Conservation (phyloP, 2,888 invertebrate species). For the Melinaea menophilus region DNA sequence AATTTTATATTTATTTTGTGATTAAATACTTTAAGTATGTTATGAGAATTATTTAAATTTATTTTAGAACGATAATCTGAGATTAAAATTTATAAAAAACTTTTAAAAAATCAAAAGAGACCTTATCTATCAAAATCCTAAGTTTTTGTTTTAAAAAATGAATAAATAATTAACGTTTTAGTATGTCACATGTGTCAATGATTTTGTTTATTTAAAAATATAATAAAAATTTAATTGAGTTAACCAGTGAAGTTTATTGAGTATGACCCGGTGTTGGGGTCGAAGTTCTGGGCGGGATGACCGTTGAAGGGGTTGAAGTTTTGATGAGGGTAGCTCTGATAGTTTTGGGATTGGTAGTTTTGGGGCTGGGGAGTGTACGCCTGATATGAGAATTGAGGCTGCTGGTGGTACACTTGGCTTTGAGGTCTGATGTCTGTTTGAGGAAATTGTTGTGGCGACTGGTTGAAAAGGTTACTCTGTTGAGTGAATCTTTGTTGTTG, state of each 20-base stretch:
- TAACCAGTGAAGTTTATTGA: conserved; percentile 84
- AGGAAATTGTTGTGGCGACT: conserved; percentile 57
- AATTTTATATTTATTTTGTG: not conserved
- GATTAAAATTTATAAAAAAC: no score
- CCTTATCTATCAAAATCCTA: no score
- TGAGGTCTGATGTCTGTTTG: conserved; percentile 53
- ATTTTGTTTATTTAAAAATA: not conserved
- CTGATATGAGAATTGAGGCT: conserved; percentile 66
- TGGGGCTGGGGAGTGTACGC: conserved; percentile 58
- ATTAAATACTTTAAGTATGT: no score
- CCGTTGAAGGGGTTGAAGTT: conserved; percentile 76
- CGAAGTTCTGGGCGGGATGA: conserved; percentile 85
- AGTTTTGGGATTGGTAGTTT: conserved; percentile 48
- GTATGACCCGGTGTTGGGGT: conserved; percentile 86
- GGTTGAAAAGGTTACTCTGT: conserved; percentile 52
- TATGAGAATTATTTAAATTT: no score
- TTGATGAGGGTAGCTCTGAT: conserved; percentile 54
- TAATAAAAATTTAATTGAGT: conserved; percentile 27
- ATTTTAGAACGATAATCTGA: no score
- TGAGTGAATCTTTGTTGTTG: conserved; percentile 41
- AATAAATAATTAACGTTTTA: no score
- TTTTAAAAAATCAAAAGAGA: no score
- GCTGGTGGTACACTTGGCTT: conserved; percentile 66
- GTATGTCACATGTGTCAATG: no score
- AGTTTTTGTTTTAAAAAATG: no score